phyloP scores from a whole-genome alignment of 2,888 invertebrate species.

The Tanaodytes sp. region DNA sequence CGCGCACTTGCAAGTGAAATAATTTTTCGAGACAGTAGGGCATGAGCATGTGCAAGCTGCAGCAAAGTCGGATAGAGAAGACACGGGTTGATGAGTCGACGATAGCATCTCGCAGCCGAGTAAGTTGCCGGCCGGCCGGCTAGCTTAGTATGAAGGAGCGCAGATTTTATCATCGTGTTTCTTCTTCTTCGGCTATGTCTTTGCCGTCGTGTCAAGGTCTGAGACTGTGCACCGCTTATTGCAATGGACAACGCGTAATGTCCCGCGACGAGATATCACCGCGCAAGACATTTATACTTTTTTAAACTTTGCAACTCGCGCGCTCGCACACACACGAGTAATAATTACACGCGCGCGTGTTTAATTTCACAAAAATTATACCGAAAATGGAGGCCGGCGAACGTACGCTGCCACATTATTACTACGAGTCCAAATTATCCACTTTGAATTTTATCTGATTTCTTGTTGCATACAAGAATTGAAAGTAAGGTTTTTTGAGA shows the following conservation, averaged over 20 bases:
- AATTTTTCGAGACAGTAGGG: conserved; percentile 51
- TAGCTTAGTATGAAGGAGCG: conserved; percentile 60
- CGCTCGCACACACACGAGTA: neutral
- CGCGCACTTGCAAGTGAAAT: no score
- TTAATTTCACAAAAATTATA: conserved; percentile 14
- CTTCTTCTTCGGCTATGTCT: conserved; percentile 58
- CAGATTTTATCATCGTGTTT: conserved; percentile 61
- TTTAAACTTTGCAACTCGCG: conserved; percentile 11
- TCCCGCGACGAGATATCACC: conserved; percentile 47
- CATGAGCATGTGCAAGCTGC: conserved; percentile 55
- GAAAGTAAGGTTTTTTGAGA: no score
- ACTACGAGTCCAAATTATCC: no score
- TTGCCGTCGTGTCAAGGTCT: conserved; percentile 60
- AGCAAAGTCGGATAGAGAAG: conserved; percentile 57
- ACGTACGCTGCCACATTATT: no score
- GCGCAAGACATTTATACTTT: conserved; percentile 37
- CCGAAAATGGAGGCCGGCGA: conserved; percentile 9
- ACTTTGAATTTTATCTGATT: no score
- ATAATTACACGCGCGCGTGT: neutral
- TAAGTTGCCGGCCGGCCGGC: conserved; percentile 55
- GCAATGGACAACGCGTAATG: conserved; percentile 58
- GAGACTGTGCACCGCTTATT: conserved; percentile 51
- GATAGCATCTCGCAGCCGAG: conserved; percentile 61
- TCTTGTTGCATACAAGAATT: no score
- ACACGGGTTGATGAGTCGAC: conserved; percentile 60